Base-by-base conservation (phyloP, 2,888 invertebrate genomes). In the Amiota mariae region DNA sequence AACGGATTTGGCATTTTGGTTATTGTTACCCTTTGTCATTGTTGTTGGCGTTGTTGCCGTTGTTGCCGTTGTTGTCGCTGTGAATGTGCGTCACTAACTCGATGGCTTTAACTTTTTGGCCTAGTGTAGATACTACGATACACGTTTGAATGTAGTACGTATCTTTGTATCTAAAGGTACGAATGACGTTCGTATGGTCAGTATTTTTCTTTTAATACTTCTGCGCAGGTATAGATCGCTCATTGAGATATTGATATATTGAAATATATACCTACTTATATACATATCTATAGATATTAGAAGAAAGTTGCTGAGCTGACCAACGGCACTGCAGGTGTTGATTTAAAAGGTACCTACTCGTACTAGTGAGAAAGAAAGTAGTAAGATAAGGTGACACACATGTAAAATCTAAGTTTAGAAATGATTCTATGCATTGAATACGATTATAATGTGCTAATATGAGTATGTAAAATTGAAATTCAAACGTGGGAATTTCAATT, bases 171-270 rank as follows among this genome's bases (percentile, higher is more conserved):
- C 47, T n/a, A 64, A 46, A 46, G n/a, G 11, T 10, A 12, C 24
- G 61, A 20, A 36, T 36, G 54, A n/a, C 54, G 8, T 20, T 9
- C 66, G 47, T 51, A 71, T 47, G 64, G 59, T 46, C 59, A 54
- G 48, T 54, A 47, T 48, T 18, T 71, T 24, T 64, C 24, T 66
- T 67, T 70, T 54, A 72, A 71, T 75, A 70, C 64, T 70, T 75
- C 56, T 64, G 54, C 15, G 70, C 76, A 76, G 76, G 74, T 76
- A 76, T 74, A 57, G 76, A 76, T 74, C 63, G 71, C 67, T 48
- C 67, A 71, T 54, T 61, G 56, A 20, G 67, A 68, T 68, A 68
- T 51, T 10, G 36, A 36, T 1, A 15, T 46, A 13, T 18, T 63
- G 46, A 59, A 59, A 59, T 59, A 20, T 1, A 68, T 68, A 68